phyloP scores from a whole-genome alignment of 2,113 vertebrate genomes.

The Theristicus caerulescens region DNA sequence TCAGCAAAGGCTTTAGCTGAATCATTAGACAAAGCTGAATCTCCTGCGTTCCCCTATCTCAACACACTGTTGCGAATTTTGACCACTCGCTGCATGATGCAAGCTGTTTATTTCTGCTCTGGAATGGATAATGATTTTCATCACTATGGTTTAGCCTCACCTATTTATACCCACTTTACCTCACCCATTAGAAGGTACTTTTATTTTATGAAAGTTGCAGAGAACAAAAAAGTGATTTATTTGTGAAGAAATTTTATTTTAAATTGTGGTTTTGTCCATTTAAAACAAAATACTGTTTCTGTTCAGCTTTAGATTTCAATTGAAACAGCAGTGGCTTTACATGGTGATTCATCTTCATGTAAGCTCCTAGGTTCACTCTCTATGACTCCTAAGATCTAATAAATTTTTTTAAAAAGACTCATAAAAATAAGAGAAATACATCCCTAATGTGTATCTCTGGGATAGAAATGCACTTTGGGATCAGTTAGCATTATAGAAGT shows the following conservation, averaged over 20 bases:
- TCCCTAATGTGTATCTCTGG: background rate
- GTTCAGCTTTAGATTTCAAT: background rate
- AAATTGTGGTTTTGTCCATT: background rate
- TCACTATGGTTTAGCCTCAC: slow-evolving; percentile 95
- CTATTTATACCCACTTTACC: slow-evolving; percentile 98
- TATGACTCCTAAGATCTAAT: background rate
- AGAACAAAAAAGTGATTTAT: background rate
- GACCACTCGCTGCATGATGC: slow-evolving; percentile 98
- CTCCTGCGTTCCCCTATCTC: slow-evolving; percentile 84
- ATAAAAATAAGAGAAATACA: background rate
- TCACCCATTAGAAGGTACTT: slow-evolving; percentile 95
- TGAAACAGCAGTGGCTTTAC: background rate
- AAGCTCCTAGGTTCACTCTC: background rate
- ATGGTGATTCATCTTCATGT: background rate
- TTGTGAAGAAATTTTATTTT: background rate
- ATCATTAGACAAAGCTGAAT: slow-evolving; percentile 86
- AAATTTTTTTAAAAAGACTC: background rate
- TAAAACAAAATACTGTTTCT: background rate
- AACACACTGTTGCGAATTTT: slow-evolving; percentile 93
- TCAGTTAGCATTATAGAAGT: background rate
- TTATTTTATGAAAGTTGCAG: background rate
- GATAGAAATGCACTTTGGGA: background rate
- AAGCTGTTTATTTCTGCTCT: slow-evolving; percentile 97
- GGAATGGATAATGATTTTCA: slow-evolving; percentile 97
- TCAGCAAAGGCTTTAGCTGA: slow-evolving; percentile 95